Percentiles rank a stretch among this genome's conserved stretches.
phyloP scores from a whole-genome alignment of 2,797 vertebrate genomes.

The Meriones psammophilus region DNA sequence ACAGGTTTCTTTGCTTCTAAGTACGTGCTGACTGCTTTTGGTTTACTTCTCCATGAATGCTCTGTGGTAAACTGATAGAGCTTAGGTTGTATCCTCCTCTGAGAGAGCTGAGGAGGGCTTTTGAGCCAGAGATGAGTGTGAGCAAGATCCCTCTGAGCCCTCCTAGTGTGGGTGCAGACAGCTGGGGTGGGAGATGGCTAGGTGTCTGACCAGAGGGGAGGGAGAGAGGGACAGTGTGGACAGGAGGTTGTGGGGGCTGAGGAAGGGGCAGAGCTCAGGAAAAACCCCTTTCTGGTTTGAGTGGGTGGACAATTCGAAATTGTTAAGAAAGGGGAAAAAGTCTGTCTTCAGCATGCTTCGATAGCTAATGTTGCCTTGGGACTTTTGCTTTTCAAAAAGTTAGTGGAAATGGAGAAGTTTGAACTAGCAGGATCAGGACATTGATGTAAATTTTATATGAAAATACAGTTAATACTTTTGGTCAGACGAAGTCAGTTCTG shows the following conservation, averaged over 20 bases:
- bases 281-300: constrained; percentile 33
- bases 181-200: neutral
- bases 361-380: neutral
- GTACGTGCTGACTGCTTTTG: neutral
- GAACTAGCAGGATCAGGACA: neutral
- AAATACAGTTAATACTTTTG: neutral
- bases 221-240: neutral
- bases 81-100: neutral
- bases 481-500: neutral
- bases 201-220: no score
- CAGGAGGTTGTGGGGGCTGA: neutral
- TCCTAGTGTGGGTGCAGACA: neutral
- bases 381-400: constrained; percentile 5
- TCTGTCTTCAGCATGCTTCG: neutral
- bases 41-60: neutral
- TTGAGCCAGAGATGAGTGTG: neutral
- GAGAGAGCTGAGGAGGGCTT: neutral
- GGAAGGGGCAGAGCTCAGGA: neutral
- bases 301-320: constrained; percentile 1
- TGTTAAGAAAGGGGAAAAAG: neutral
- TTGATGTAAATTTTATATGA: neutral
- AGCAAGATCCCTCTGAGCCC: neutral
- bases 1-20: constrained; percentile 45
- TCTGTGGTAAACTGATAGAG: neutral
- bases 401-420: constrained; percentile 9